Conservation (phyloP, 2,888 invertebrate genomes). For the Synanthedon andrenaeformis region DNA sequence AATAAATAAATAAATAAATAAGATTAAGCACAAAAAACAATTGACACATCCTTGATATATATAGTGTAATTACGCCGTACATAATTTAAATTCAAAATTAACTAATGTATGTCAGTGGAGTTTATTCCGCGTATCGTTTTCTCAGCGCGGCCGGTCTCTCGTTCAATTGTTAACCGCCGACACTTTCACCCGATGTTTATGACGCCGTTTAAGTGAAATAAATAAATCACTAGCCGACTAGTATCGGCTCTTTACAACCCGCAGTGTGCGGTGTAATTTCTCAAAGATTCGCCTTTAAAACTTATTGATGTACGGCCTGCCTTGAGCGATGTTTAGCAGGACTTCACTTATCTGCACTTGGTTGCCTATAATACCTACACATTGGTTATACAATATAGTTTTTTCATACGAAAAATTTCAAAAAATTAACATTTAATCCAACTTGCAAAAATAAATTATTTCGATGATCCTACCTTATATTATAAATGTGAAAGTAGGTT, state of each 20-base stretch:
- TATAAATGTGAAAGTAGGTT: no score
- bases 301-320: conserved; percentile 39
- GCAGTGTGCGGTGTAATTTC: conserved; percentile 39
- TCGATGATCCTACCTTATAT: no score
- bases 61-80: no score
- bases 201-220: conserved; percentile 55
- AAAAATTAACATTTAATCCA: no score
- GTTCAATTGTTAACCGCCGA: background rate
- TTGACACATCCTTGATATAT: no score
- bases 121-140: background rate
- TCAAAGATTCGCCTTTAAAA: conserved; percentile 35
- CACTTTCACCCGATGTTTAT: conserved; percentile 26
- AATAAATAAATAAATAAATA: no score
- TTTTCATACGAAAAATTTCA: no score
- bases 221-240: conserved; percentile 46
- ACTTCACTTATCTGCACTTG: background rate
- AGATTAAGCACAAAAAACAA: no score
- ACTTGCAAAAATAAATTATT: no score
- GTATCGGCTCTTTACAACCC: conserved; percentile 21
- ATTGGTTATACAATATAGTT: no score
- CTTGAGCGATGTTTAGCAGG: conserved; percentile 13
- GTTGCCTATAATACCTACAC: no score
- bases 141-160: background rate
- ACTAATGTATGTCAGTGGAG: background rate
- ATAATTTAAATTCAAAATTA: no score